Evolutionary conservation across 1,140 invertebrate genomes (phyloP).

Genomic region (Lineus longissimus): DNA sequence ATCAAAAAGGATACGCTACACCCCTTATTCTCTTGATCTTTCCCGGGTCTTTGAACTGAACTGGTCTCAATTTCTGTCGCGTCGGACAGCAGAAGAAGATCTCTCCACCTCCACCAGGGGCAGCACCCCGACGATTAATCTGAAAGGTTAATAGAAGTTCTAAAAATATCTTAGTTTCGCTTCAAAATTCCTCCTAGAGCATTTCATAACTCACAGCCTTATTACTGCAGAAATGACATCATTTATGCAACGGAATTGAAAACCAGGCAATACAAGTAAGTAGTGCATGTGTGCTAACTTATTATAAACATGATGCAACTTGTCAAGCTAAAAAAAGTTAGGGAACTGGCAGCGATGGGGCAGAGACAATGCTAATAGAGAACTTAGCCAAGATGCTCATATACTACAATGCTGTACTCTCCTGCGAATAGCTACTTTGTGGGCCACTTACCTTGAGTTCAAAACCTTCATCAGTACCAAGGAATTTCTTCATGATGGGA

Average conservation of each 20-base stretch:
- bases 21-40: constrained; percentile 93
- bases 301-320: no score
- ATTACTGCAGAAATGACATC: constrained; percentile 10
- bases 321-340: no score
- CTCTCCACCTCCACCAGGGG: constrained; percentile 87
- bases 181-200: no score
- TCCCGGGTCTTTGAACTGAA: constrained; percentile 70
- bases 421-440: no score
- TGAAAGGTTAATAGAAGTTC: constrained; percentile 27
- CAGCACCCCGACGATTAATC: constrained; percentile 72
- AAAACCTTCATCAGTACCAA: constrained; percentile 83
- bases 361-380: no score
- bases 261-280: no score
- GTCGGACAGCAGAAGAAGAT: constrained; percentile 84
- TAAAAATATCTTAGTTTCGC: constrained; percentile 10
- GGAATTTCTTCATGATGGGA: constrained; percentile 69
- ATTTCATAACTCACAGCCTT: no score
- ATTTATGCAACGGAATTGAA: background rate
- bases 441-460: constrained; percentile 77
- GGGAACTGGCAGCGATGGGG: no score
- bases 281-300: no score
- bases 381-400: no score
- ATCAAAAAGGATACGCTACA: constrained; percentile 60
- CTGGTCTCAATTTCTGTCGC: constrained; percentile 62
- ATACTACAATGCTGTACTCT: no score